Conservation (phyloP, 1,140 invertebrate genomes). For the Diuraphis noxia region DNA sequence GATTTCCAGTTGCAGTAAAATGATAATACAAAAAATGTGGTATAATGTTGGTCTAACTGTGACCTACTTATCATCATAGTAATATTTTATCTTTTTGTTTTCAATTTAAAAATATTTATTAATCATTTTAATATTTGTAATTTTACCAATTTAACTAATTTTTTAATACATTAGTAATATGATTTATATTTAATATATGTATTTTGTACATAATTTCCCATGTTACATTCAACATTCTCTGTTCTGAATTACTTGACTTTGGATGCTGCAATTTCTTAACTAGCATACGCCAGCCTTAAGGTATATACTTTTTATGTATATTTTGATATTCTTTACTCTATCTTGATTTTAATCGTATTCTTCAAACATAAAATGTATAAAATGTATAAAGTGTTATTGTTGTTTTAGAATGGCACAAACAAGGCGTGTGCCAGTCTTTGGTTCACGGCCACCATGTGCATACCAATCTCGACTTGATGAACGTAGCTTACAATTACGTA, state of each 20-base stretch:
- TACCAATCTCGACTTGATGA: constrained; percentile 72
- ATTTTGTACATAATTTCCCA: background rate
- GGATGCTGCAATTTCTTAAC: background rate
- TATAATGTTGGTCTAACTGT: constrained; percentile 34
- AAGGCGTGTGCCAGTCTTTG: constrained; percentile 65
- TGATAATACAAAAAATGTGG: background rate
- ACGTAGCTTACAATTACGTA: constrained; percentile 68
- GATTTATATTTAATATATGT: background rate
- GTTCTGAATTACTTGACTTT: background rate
- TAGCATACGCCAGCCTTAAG: background rate
- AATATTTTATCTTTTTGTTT: constrained; percentile 19
- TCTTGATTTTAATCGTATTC: too few species aligned
- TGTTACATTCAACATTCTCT: background rate
- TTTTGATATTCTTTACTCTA: background rate
- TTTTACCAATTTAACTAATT: background rate
- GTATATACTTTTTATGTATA: background rate
- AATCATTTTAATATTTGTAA: background rate
- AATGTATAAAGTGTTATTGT: background rate
- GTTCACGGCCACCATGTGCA: constrained; percentile 74
- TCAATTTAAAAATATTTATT: background rate
- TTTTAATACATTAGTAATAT: background rate
- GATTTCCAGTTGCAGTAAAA: constrained; percentile 15
- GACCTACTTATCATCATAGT: constrained; percentile 39
- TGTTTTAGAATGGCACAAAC: constrained; percentile 64
- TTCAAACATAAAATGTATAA: background rate